Base-by-base conservation (phyloP, 2,113 vertebrate genomes). In the Vimba vimba region DNA sequence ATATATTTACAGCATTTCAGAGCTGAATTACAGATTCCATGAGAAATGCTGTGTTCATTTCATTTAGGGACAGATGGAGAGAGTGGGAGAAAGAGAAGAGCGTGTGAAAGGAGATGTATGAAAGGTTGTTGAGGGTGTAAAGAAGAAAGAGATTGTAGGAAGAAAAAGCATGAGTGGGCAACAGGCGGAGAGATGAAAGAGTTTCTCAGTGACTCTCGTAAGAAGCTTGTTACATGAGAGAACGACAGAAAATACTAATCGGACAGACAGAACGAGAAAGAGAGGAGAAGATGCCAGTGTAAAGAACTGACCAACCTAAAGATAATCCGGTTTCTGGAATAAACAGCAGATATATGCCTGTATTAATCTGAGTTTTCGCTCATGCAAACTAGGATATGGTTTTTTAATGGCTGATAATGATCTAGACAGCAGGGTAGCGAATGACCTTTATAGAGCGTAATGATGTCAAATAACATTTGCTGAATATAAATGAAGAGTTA, bases 61-160 rank as follows among this genome's bases (percentile, higher is more conserved):
- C 13, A 21, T 27, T 45, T 23, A 13, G 25, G 47, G 69, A 81
- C n/a, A 74, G 78, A 81, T 25, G 59, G 76, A 57, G 64, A 30
- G 64, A 74, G 52, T 43, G 52, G 79, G 68, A 45, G 52, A 90
- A 82, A 30, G 80, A 83, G 85, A 83, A 64, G 87, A 88, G 71
- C 0, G 60, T 55, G 68, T 39, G 60, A 85, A 55, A 69, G 33
- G 25, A 68, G 39, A 78, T 1, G 47, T 36, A 76, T 6, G 19
- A 62, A 60, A 30, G 77, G 78, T 80, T 80, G 19, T 66, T 30
- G 59, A 66, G 39, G 64, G 25, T 82, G 27, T 47, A 45, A 78
- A 39, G 62, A 57, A 85, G 30, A 69, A 27, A 43, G 23, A 84
- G 86, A 30, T 15, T 5, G 79, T 59, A 45, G 36, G 13, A 76